Conservation (phyloP, 1,140 invertebrate species). For the Hypsibius dujardini region DNA sequence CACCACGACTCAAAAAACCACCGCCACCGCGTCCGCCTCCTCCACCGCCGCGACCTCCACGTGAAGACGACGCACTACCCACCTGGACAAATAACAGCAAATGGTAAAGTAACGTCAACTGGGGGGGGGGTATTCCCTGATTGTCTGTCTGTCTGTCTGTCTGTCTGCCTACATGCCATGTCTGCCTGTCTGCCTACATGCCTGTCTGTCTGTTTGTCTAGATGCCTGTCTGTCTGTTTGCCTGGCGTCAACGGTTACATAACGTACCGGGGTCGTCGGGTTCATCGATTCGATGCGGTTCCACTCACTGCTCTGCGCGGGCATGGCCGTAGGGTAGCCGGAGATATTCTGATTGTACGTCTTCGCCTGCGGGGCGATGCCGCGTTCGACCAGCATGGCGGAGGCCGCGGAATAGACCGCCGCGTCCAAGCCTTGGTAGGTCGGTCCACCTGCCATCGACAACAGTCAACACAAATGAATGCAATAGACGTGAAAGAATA, state of each 20-base stretch:
- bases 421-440: not conserved
- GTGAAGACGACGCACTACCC: not conserved
- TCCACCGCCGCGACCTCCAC: not conserved
- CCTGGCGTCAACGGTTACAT: too few species aligned
- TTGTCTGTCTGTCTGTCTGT: too few species aligned
- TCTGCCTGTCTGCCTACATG: too few species aligned
- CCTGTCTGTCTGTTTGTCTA: too few species aligned
- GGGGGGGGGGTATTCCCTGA: too few species aligned
- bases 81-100: not conserved
- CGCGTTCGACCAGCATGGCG: not conserved
- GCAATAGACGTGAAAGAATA: too few species aligned
- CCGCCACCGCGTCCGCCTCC: not conserved
- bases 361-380: not conserved
- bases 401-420: constrained; percentile 8
- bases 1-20: not conserved
- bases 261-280: too few species aligned
- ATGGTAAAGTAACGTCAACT: too few species aligned
- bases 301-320: not conserved
- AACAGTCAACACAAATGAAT: too few species aligned
- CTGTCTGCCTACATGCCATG: too few species aligned
- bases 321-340: not conserved
- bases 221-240: too few species aligned
- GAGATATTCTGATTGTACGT: not conserved
- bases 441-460: not conserved
- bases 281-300: not conserved